Conservation (phyloP, 2,113 vertebrate genomes). For the Xenopus laevis region DNA sequence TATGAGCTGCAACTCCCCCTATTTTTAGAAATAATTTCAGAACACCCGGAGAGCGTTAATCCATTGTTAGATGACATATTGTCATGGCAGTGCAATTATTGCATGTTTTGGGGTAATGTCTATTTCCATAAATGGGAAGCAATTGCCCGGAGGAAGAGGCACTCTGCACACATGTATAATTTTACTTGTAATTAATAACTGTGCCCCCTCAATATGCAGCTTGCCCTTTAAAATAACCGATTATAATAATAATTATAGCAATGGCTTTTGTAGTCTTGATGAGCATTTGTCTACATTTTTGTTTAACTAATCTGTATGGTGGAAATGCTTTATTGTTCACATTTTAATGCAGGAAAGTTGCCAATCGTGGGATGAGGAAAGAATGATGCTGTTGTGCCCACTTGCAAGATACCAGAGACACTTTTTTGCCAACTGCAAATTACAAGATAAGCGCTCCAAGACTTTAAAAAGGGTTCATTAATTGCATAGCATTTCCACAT, state of each 20-base stretch:
- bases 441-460: constrained; percentile 8
- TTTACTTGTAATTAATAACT: too few species aligned
- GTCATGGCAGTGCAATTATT: too few species aligned
- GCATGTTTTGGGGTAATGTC: too few species aligned
- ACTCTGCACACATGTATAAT: too few species aligned
- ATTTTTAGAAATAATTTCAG: too few species aligned
- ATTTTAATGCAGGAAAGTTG: constrained; percentile 3
- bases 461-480: constrained; percentile 1
- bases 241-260: background rate
- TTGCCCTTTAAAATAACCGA: too few species aligned
- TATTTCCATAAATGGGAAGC: too few species aligned
- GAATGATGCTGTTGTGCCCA: constrained; percentile 4
- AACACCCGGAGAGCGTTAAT: too few species aligned
- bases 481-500: constrained; percentile 5
- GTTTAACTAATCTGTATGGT: background rate
- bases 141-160: too few species aligned
- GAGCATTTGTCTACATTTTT: background rate
- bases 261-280: background rate
- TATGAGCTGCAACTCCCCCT: too few species aligned
- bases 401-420: constrained; percentile 1
- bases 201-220: background rate
- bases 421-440: constrained; percentile 1
- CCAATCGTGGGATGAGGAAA: background rate
- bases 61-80: too few species aligned
- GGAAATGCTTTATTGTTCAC: constrained; percentile 7